A percentile compares a stretch with the other conserved stretches of the same genome.
These are phyloP conservation scores for Chrysolina haemoptera DNA, from an alignment of 2,888 invertebrate species.

Conservation along the genomic window DNA sequence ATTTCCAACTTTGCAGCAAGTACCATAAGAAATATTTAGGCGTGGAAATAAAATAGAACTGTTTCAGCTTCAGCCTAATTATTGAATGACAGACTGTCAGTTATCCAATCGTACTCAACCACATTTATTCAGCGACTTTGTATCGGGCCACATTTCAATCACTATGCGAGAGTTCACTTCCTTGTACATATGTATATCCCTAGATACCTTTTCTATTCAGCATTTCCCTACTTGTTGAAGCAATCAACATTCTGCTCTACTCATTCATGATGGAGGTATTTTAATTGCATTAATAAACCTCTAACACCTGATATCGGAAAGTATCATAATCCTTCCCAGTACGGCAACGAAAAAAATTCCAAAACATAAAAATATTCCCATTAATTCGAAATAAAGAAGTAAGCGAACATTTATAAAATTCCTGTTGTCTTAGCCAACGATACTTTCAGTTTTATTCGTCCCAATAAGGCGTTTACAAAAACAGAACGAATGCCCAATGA, in stretches of 20 bases:
- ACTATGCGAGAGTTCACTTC: neutral
- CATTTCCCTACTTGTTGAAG: slow-evolving; percentile 3
- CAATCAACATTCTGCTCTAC: slow-evolving; percentile 22
- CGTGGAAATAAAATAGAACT: no score
- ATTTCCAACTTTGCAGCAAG: no score
- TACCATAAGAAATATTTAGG: no score
- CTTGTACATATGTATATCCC: neutral
- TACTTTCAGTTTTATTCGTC: slow-evolving; percentile 25
- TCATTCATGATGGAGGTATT: slow-evolving; percentile 24
- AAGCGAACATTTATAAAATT: slow-evolving; percentile 26
- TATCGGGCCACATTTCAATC: neutral
- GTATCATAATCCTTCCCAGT: slow-evolving; percentile 24
- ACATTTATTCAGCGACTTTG: neutral
- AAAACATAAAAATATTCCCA: slow-evolving; percentile 26
- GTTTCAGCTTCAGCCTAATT: neutral
- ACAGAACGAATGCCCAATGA: slow-evolving; percentile 11
- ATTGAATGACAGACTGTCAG: no score
- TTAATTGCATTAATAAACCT: slow-evolving; percentile 30
- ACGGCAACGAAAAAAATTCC: slow-evolving; percentile 19
- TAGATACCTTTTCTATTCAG: neutral
- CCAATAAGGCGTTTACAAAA: slow-evolving; percentile 24
- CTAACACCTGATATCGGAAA: slow-evolving; percentile 30
- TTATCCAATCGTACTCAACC: neutral
- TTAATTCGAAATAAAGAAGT: slow-evolving; percentile 28
- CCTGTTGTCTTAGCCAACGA: slow-evolving; percentile 20